Evolutionary conservation across 2,888 invertebrate species (phyloP).

Genomic region (Luperina testacea): DNA sequence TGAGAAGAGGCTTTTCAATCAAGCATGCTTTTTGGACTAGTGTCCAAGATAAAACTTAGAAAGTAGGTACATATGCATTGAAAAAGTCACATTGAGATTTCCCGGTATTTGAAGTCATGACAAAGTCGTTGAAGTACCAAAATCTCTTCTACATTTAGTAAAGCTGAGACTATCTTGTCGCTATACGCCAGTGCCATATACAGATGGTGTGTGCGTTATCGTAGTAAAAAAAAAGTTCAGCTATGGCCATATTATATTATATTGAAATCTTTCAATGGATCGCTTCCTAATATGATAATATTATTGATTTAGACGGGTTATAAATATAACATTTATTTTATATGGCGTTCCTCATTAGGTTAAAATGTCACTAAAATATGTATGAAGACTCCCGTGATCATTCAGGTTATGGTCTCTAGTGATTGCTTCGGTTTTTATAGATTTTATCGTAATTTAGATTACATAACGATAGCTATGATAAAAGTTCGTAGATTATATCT

Average conservation of each 20-base stretch:
- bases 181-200: neutral
- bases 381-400: slow-evolving; percentile 59
- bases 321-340: slow-evolving; percentile 70
- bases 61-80: neutral
- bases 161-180: neutral
- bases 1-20: neutral
- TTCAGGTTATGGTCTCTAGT: slow-evolving; percentile 49
- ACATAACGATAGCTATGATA: slow-evolving; percentile 18
- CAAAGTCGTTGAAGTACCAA: neutral
- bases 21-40: neutral
- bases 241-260: slow-evolving; percentile 7
- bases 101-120: neutral
- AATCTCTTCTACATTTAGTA: neutral
- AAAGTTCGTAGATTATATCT: slow-evolving; percentile 33
- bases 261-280: slow-evolving; percentile 29
- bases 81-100: neutral
- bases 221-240: neutral
- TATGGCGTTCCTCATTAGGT: slow-evolving; percentile 69
- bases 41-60: neutral
- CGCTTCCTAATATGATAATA: slow-evolving; percentile 63
- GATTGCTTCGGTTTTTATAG: slow-evolving; percentile 63
- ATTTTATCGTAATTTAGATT: slow-evolving; percentile 55
- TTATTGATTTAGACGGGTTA: slow-evolving; percentile 71
- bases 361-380: slow-evolving; percentile 62
- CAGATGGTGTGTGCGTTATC: neutral